Evolutionary conservation across 2,113 vertebrate species (phyloP).

Genomic region (Hoplias malabaricus): DNA sequence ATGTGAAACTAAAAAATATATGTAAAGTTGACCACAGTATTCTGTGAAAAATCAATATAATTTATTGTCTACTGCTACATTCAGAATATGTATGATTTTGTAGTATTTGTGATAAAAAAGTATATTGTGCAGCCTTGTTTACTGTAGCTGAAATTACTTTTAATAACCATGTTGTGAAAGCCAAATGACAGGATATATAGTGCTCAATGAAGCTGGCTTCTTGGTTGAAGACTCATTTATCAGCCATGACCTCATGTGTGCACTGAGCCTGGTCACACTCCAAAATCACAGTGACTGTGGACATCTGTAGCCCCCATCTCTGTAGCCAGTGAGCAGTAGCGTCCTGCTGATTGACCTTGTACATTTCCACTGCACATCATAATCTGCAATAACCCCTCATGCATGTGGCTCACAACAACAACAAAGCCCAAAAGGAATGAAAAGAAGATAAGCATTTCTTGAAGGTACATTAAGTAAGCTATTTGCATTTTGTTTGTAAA

Average conservation of each 20-base stretch:
- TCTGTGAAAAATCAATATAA: too few species aligned
- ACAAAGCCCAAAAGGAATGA: neutral
- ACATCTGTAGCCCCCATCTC: slow-evolving; percentile 71
- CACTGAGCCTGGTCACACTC: neutral
- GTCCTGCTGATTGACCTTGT: slow-evolving; percentile 71
- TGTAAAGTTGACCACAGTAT: too few species aligned
- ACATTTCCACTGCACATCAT: slow-evolving; percentile 16
- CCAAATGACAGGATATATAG: neutral
- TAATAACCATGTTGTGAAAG: neutral
- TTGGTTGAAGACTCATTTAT: slow-evolving; percentile 16
- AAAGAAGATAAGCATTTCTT: neutral
- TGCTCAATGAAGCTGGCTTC: neutral
- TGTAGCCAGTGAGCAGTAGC: slow-evolving; percentile 56
- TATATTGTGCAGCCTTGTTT: too few species aligned
- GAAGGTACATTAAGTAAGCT: neutral
- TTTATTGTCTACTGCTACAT: too few species aligned
- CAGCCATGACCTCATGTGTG: slow-evolving; percentile 2
- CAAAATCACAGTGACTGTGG: neutral
- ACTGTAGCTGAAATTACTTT: neutral
- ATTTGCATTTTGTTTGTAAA: neutral
- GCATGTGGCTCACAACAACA: neutral
- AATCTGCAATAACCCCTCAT: slow-evolving; percentile 3
- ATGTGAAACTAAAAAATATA: too few species aligned
- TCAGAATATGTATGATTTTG: too few species aligned
- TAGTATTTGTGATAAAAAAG: too few species aligned